These are phyloP conservation scores for Gobio gobio DNA, from an alignment of 2,113 vertebrate genomes.

Conservation along the genomic window DNA sequence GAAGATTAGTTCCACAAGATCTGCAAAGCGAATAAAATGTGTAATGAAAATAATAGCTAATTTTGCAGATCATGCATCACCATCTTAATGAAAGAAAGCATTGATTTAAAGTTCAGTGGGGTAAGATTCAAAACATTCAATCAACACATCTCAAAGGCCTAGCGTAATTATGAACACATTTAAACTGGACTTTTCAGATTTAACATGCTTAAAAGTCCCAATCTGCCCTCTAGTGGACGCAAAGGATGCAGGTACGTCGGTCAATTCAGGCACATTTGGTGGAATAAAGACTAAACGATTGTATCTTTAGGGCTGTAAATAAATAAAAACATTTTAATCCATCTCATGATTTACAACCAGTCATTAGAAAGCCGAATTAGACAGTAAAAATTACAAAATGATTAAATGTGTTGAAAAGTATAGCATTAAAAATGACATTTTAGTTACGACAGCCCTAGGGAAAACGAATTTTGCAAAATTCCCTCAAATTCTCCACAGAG, in stretches of 20 bases:
- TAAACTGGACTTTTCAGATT: slow-evolving; percentile 5
- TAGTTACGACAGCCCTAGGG: not conserved
- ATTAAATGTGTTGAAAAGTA: not conserved
- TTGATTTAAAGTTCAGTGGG: slow-evolving; percentile 31
- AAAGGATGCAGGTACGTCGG: slow-evolving; percentile 1
- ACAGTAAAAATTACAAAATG: too few relatives aligned
- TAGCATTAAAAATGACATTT: not conserved
- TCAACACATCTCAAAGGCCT: slow-evolving; percentile 22
- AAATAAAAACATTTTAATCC: not conserved
- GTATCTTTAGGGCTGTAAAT: not conserved
- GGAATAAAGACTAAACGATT: not conserved
- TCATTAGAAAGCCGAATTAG: not conserved
- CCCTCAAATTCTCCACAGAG: not conserved
- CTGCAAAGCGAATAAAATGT: slow-evolving; percentile 30
- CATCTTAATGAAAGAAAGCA: slow-evolving; percentile 10
- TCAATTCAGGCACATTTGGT: not conserved
- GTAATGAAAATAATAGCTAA: slow-evolving; percentile 25
- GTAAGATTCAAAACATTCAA: slow-evolving; percentile 31
- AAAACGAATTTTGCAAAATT: not conserved
- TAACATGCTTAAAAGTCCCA: not conserved
- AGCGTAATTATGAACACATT: slow-evolving; percentile 28
- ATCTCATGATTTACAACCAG: not conserved
- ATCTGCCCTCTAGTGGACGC: slow-evolving; percentile 69
- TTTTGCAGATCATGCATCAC: slow-evolving; percentile 10
- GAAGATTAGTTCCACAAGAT: slow-evolving; percentile 36